phyloP scores from a whole-genome alignment of 2,113 vertebrate species.

The Rhinolophus ferrumequinum region DNA sequence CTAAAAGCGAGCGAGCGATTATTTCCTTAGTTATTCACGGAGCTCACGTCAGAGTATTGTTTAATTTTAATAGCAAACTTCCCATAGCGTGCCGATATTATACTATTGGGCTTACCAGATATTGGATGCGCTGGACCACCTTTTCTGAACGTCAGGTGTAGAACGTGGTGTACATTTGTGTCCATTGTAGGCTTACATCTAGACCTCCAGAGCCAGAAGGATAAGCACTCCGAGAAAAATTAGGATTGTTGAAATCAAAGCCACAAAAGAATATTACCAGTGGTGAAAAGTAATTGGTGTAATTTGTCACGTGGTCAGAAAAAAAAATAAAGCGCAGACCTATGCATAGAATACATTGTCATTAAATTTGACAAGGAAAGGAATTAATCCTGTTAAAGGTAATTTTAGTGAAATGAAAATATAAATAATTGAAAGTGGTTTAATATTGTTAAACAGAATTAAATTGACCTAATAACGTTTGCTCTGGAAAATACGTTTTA shows the following conservation, averaged over 20 bases:
- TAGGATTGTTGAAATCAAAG: neutral
- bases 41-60: neutral
- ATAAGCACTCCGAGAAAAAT: neutral
- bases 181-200: neutral
- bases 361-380: neutral
- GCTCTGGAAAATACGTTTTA: constrained; percentile 11
- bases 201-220: neutral
- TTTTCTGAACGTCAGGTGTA: neutral
- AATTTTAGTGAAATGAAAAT: constrained; percentile 15
- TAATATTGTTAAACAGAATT: neutral
- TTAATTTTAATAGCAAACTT: neutral
- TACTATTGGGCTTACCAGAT: neutral
- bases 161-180: neutral
- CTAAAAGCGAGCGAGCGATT: neutral
- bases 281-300: neutral
- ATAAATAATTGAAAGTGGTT: neutral
- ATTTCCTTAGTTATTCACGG: neutral
- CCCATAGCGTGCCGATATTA: neutral
- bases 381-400: neutral
- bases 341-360: neutral
- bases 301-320: neutral
- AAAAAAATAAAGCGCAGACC: neutral
- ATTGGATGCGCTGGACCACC: neutral
- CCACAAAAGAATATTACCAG: neutral
- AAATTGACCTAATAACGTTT: neutral